Evolutionary conservation across 2,113 vertebrate species (phyloP), one percentile per base, ranked within the genome.

Genomic region (Edolisoma coerulescens): DNA sequence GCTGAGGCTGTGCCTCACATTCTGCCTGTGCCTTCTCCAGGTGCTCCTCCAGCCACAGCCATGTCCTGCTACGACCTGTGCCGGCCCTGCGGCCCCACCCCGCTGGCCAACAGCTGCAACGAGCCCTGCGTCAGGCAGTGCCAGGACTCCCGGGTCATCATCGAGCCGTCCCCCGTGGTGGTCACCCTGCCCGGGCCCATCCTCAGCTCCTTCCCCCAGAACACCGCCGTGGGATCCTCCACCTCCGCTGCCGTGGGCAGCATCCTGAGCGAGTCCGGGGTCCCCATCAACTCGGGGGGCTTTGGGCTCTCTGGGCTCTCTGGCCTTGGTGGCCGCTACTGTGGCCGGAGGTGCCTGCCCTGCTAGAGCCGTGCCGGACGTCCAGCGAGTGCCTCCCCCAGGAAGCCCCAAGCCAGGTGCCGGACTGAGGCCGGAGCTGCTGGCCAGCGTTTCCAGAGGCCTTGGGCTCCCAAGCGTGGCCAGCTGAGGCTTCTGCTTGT

Each of bases 201-300:
- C 65, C 93, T 96, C 69, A 96, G 87, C 95, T 96, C 95, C 84
- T 96, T 94, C 75, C 87, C 95, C 0, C 93, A 96, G 45, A 82
- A 86, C 78, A 95, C 91, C 1, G 0, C 80, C 0, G 88, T 93
- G 49, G 94, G 94, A 7, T 95, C 94, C 33, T 4, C 65, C 7
- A 9, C 81, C 3, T 84, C 84, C 2, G 84, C 84, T 3, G 84
- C 84, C 2, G 53, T 77, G 4, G 84, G 84, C 5, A 60, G 14
- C 56, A 87, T 87, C 74, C 74, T 87, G n/a, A 85, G 70, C 5
- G 69, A 39, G 5, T 17, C 3, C 0, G 81, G 81, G 9, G 81
- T 84, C 7, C 80, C 80, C 81, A 84, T 84, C 81, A 61, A 61
- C 59, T 61, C 59, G 16, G 59, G 59, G 59, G 26, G 54, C 54